phyloP scores from a whole-genome alignment of 2,113 vertebrate species.

The Entomyzon cyanotis region DNA sequence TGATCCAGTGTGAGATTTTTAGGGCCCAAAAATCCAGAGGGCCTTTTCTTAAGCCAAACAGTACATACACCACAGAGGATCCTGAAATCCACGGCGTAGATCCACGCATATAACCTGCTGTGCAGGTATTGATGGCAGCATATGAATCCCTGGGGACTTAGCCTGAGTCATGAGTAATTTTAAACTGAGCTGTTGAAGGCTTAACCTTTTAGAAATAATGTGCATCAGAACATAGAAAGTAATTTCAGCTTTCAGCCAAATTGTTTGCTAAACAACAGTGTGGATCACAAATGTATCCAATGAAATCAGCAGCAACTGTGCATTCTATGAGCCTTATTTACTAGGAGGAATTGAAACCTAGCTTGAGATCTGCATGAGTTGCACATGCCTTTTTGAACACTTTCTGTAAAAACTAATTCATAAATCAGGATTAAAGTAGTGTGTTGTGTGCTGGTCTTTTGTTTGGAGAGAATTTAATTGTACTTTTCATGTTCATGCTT shows the following conservation, averaged over 20 bases:
- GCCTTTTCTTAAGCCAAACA: background rate
- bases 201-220: background rate
- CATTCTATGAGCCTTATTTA: background rate
- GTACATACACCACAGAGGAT: background rate
- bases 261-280: background rate
- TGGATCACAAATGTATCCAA: background rate
- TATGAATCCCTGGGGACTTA: background rate
- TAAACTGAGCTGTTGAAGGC: background rate
- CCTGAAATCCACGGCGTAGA: background rate
- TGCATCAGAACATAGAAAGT: background rate
- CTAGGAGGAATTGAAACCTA: background rate
- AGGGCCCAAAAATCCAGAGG: background rate
- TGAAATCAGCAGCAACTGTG: background rate
- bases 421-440: background rate
- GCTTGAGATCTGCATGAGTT: background rate
- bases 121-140: background rate
- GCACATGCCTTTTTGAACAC: background rate
- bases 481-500: background rate
- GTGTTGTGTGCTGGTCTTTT: background rate
- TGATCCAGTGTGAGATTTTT: background rate
- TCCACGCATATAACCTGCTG: background rate
- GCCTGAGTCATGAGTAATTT: background rate
- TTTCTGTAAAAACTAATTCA: background rate
- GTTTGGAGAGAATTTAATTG: background rate
- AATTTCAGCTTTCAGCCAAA: conserved; percentile 4